These are phyloP conservation scores for Meda fulgida DNA, from an alignment of 2,797 vertebrate genomes.

Conservation along the genomic window DNA sequence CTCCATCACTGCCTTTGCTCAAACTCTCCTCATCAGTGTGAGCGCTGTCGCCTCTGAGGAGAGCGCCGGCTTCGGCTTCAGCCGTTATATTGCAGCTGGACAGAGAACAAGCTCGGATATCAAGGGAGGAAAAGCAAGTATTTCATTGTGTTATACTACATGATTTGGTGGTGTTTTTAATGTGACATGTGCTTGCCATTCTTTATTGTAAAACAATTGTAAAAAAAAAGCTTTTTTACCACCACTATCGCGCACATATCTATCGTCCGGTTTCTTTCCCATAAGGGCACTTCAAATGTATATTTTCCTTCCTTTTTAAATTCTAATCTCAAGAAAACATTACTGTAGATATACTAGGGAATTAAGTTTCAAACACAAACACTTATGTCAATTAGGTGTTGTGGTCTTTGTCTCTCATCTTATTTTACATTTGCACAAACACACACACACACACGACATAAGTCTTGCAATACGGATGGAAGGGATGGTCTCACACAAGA, in stretches of 20 bases:
- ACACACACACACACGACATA: not conserved
- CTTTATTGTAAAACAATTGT: not conserved
- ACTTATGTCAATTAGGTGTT: not conserved
- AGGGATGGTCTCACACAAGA: not conserved
- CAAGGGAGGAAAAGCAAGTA: slow-evolving; percentile 51
- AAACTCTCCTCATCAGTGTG: slow-evolving; percentile 42
- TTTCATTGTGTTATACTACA: not conserved
- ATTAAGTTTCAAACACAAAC: not conserved
- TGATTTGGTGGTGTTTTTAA: not conserved
- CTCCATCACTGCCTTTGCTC: slow-evolving; percentile 38
- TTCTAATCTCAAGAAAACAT: not conserved
- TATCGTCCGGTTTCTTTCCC: not conserved
- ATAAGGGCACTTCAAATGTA: not conserved
- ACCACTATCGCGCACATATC: not conserved
- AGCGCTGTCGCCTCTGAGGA: slow-evolving; percentile 20
- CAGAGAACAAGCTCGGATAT: slow-evolving; percentile 48
- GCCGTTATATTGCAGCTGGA: slow-evolving; percentile 48
- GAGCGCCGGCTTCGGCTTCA: slow-evolving; percentile 43
- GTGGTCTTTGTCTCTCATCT: not conserved
- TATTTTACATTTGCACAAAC: not conserved
- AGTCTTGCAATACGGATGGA: not conserved
- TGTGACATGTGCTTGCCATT: not conserved
- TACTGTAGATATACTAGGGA: not conserved
- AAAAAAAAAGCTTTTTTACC: not conserved
- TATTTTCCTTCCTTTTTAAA: not conserved